These are phyloP conservation scores for Galago senegalensis DNA, from an alignment of 2,797 vertebrate species.

Conservation along the genomic window DNA sequence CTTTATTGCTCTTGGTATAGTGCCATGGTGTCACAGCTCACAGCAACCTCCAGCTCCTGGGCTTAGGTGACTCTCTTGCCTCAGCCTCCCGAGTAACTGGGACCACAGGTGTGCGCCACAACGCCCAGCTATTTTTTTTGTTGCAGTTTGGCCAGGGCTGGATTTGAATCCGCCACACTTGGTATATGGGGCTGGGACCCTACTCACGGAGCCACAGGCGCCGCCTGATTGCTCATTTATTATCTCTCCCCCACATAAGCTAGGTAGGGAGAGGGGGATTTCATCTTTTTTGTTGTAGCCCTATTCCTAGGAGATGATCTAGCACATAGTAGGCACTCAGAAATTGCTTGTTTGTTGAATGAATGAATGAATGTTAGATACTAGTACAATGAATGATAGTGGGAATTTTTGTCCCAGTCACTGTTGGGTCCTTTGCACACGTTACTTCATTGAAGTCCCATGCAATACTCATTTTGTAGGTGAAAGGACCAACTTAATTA, in stretches of 20 bases:
- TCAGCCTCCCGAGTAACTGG: no score
- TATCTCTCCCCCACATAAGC: background rate
- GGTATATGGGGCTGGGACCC: no score
- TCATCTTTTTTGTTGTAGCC: background rate
- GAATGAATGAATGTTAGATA: background rate
- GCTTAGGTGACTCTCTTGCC: no score
- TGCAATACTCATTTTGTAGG: background rate
- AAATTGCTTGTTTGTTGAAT: background rate
- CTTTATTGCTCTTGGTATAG: no score
- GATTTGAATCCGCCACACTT: no score
- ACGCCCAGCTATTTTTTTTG: no score
- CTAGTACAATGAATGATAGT: background rate
- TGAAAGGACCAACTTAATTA: background rate
- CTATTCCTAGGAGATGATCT: background rate
- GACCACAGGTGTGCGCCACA: no score
- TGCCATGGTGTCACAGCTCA: no score
- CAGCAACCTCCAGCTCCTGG: no score
- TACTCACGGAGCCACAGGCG: no score
- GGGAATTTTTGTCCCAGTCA: background rate
- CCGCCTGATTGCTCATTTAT: background rate
- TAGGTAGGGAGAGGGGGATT: accelerated
- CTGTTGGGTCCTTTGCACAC: background rate
- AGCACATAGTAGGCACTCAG: background rate
- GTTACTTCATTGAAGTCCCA: background rate
- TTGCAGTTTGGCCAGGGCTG: no score